Conservation (phyloP, 2,113 vertebrate species). For the Hydrolagus affinis region DNA sequence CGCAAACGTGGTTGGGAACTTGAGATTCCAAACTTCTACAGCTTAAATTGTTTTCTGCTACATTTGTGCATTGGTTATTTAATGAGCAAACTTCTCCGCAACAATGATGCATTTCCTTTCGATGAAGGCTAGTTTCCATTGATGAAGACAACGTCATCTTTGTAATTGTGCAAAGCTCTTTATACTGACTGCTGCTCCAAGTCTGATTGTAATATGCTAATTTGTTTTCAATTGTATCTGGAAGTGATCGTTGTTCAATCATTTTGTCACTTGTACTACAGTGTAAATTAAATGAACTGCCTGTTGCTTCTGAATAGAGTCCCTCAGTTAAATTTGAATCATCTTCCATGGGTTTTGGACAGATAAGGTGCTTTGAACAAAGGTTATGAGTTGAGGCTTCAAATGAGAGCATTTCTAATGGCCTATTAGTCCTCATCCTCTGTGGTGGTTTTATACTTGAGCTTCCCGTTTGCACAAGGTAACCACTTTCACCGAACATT, state of each 20-base stretch:
- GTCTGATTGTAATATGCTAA: not conserved
- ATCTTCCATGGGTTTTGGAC: conserved; percentile 34
- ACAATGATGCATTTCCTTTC: conserved; percentile 2
- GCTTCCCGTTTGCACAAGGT: conserved; percentile 53
- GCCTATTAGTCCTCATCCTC: conserved; percentile 41
- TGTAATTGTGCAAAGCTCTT: conserved; percentile 2
- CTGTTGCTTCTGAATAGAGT: not conserved
- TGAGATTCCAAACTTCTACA: not conserved
- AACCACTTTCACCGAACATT: conserved; percentile 52
- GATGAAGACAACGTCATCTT: conserved; percentile 18
- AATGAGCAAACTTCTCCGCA: conserved; percentile 6
- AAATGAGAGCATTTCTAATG: conserved; percentile 32
- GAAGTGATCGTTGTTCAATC: not conserved
- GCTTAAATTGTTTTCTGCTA: not conserved
- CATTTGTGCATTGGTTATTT: conserved; percentile 9
- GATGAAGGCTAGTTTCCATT: conserved; percentile 2
- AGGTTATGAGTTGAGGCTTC: conserved; percentile 35
- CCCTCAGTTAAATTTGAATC: not conserved
- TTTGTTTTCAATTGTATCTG: conserved; percentile 6
- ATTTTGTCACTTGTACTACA: not conserved
- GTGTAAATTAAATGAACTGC: not conserved
- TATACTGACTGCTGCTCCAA: not conserved
- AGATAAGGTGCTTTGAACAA: conserved; percentile 42
- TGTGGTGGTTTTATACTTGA: conserved; percentile 52
- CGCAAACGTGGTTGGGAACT: not conserved